Evolutionary conservation across 1,140 invertebrate species (phyloP).

Genomic region (Triops cancriformis): DNA sequence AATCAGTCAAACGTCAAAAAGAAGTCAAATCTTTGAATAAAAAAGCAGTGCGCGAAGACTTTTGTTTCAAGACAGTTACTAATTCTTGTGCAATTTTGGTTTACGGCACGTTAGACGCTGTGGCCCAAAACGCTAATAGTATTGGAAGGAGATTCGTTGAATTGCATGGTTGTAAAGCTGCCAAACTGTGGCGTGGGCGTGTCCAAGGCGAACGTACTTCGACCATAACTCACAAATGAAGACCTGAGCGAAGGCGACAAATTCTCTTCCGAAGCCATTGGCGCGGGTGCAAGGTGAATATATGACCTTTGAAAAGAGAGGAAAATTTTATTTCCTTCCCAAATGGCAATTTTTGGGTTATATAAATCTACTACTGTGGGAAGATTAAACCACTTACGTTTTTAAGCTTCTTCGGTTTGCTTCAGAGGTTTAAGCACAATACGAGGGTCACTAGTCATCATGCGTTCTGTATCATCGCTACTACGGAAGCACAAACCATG

Average conservation of each 20-base stretch:
- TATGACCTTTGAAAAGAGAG: conserved; percentile 8
- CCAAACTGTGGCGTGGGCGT: not conserved
- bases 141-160: conserved; percentile 9
- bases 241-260: conserved; percentile 27
- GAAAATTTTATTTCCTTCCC: not conserved
- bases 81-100: not conserved
- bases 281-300: conserved; percentile 15
- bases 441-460: conserved; percentile 27
- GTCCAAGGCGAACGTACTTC: not conserved
- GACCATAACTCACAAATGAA: conserved; percentile 19
- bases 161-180: not conserved
- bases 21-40: not conserved
- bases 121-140: not conserved
- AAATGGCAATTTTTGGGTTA: too few relatives aligned
- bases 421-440: conserved; percentile 27
- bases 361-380: not conserved
- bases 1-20: not conserved
- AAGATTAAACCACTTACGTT: not conserved
- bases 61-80: not conserved
- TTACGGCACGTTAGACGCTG: not conserved
- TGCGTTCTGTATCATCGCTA: conserved; percentile 26
- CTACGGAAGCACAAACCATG: conserved; percentile 18
- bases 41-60: too few relatives aligned
- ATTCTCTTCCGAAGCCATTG: conserved; percentile 25
- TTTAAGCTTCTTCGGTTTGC: conserved; percentile 25